A percentile compares a stretch with the other conserved stretches of the same genome.
These are phyloP conservation scores for Telmatochromis sp. DNA, from an alignment of 2,113 vertebrate species.

Conservation along the genomic window DNA sequence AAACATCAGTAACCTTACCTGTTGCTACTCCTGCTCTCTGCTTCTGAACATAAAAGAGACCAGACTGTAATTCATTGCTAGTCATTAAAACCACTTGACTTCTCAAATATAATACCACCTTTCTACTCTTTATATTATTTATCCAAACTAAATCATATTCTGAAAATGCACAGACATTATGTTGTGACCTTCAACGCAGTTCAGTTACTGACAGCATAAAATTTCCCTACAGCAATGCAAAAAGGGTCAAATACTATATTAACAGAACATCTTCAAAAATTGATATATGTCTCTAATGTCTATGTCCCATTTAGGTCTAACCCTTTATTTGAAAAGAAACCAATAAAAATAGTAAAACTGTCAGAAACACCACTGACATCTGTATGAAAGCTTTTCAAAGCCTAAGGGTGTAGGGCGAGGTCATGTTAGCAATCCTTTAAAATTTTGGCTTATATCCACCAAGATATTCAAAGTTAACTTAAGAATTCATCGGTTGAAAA, in stretches of 20 bases:
- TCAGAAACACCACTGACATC: neutral
- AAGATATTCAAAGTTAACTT: neutral
- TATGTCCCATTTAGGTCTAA: neutral
- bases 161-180: neutral
- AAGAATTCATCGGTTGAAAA: neutral
- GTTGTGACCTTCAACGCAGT: neutral
- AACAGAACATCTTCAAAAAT: neutral
- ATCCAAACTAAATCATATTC: neutral
- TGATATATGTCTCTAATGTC: neutral
- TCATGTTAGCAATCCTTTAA: neutral
- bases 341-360: neutral
- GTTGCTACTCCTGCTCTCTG: neutral
- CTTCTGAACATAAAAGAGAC: neutral
- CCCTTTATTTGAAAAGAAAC: neutral
- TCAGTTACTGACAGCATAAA: neutral
- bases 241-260: neutral
- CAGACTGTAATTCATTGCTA: neutral
- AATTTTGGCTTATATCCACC: neutral
- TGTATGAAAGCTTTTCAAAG: neutral
- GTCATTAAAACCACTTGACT: neutral
- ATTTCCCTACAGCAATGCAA: neutral
- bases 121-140: neutral
- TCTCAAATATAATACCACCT: neutral
- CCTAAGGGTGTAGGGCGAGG: neutral
- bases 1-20: slow-evolving; percentile 23